Evolutionary conservation across 92 coral and sea anemone species (phyloP).

Genomic region (Porites cylindrica): DNA sequence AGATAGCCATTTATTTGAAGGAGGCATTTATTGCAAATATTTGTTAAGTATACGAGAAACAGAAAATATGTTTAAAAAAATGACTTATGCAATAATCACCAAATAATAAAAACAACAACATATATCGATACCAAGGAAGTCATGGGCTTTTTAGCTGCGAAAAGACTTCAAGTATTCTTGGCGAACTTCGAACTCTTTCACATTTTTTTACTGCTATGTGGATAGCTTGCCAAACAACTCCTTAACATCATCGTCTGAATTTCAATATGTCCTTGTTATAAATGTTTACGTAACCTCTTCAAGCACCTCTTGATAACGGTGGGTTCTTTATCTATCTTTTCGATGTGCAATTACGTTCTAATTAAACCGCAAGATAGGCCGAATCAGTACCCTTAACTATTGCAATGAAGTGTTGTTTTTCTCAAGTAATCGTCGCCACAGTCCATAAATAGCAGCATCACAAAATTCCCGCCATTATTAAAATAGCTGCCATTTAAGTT

Average conservation of each 20-base stretch:
- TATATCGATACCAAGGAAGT: too few species aligned
- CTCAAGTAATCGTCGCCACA: neutral
- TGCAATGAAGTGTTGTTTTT: neutral
- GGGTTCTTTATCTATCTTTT: neutral
- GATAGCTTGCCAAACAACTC: neutral
- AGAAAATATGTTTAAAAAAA: neutral
- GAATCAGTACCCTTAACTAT: too few species aligned
- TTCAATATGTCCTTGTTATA: neutral
- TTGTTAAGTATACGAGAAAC: neutral
- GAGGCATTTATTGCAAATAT: conserved; percentile 2
- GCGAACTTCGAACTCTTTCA: too few species aligned
- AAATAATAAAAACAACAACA: too few species aligned
- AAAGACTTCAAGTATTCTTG: too few species aligned
- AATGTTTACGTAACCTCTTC: neutral
- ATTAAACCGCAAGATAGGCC: neutral
- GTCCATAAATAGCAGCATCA: neutral
- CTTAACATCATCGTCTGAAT: neutral
- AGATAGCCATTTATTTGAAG: neutral
- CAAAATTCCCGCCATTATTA: neutral
- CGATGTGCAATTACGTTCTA: neutral
- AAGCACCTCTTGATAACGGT: neutral
- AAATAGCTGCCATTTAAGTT: neutral
- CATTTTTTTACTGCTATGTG: neutral
- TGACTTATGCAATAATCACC: neutral
- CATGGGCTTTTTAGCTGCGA: too few species aligned